These are phyloP conservation scores for Itoplectis maculator DNA, from an alignment of 2,888 invertebrate species.

Conservation along the genomic window DNA sequence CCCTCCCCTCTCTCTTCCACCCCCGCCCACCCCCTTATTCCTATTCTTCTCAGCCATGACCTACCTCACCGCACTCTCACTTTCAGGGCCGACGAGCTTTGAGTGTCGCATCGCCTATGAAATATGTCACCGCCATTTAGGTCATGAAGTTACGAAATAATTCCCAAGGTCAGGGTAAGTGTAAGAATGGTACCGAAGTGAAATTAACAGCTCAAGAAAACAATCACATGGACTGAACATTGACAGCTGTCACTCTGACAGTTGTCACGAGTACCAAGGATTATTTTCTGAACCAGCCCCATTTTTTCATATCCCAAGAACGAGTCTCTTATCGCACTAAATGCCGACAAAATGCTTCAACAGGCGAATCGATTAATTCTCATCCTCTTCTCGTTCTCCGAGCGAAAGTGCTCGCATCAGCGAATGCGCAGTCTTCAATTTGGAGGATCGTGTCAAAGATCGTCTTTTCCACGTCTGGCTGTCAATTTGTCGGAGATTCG, in stretches of 20 bases:
- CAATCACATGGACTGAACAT: too few relatives aligned
- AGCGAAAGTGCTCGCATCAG: not conserved
- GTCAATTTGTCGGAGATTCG: conserved; percentile 80
- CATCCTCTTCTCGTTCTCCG: not conserved
- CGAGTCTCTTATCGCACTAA: not conserved
- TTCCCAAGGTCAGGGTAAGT: too few relatives aligned
- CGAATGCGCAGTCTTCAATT: conserved; percentile 29
- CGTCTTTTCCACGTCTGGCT: conserved; percentile 63
- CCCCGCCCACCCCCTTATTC: conserved; percentile 6
- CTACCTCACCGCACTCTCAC: conserved; percentile 60
- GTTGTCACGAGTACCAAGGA: too few relatives aligned
- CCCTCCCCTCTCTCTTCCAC: conserved; percentile 3
- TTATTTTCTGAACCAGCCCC: too few relatives aligned
- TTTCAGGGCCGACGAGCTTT: too few relatives aligned
- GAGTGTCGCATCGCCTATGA: too few relatives aligned
- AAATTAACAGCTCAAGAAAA: too few relatives aligned
- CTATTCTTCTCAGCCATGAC: conserved; percentile 42
- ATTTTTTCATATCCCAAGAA: too few relatives aligned
- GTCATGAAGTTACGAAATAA: too few relatives aligned
- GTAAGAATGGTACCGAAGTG: too few relatives aligned
- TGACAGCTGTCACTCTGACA: too few relatives aligned
- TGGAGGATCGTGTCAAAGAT: conserved; percentile 65
- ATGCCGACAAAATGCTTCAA: not conserved
- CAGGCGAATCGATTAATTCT: conserved; percentile 22
- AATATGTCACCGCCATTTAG: too few relatives aligned